Percentiles rank a stretch among this genome's conserved stretches.
Conservation (phyloP, 1,140 invertebrate species). For the Caenorhabditis latens region DNA sequence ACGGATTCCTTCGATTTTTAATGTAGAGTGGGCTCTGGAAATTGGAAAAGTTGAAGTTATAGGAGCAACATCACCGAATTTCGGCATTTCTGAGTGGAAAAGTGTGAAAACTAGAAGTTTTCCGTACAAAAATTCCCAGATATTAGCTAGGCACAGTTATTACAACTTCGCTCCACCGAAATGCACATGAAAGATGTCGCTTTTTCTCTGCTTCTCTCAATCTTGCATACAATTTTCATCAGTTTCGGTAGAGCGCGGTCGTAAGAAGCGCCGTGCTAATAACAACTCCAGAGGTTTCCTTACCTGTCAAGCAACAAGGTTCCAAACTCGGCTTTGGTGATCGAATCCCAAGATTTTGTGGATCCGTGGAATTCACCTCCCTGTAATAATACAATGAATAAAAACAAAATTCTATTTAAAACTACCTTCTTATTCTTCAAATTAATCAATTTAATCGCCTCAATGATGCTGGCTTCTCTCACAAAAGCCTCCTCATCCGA, state of each 20-base stretch:
- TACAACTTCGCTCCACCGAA: too few relatives aligned
- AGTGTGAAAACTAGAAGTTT: too few relatives aligned
- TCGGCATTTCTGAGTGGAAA: too few relatives aligned
- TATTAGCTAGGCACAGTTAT: too few relatives aligned
- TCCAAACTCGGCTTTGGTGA: slow-evolving; percentile 11
- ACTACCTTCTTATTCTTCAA: slow-evolving; percentile 22
- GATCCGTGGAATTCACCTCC: slow-evolving; percentile 29
- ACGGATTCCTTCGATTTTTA: slow-evolving; percentile 33
- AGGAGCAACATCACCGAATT: too few relatives aligned
- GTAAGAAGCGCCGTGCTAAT: too few relatives aligned
- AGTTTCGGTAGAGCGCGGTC: too few relatives aligned
- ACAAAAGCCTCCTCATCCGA: slow-evolving; percentile 38
- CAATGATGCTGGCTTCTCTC: slow-evolving; percentile 22
- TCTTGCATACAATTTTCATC: too few relatives aligned
- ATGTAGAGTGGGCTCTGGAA: background rate
- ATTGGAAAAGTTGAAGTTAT: too few relatives aligned
- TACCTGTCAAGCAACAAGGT: slow-evolving; percentile 8
- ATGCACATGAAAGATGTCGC: too few relatives aligned
- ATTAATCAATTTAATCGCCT: slow-evolving; percentile 7
- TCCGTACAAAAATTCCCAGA: too few relatives aligned
- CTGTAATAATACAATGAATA: background rate
- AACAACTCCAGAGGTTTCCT: background rate
- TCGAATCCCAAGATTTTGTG: background rate
- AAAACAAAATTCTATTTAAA: background rate
- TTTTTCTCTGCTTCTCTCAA: too few relatives aligned